A percentile compares a stretch with the other conserved stretches of the same genome.
These are phyloP conservation scores for Laticauda laticaudata DNA, from an alignment of 2,113 vertebrate genomes.

Conservation along the genomic window DNA sequence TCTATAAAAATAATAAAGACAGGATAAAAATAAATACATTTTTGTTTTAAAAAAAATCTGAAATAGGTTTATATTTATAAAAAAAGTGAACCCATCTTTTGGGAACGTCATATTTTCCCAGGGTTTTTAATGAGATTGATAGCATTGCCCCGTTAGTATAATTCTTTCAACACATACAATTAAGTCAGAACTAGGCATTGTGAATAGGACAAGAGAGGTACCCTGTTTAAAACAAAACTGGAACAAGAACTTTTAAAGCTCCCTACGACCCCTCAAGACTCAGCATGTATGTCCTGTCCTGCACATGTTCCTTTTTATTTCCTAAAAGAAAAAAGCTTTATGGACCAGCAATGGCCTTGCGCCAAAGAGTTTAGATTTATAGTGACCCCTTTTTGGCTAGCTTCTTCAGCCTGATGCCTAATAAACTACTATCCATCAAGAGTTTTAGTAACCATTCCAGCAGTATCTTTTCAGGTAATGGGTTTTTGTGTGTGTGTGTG, in stretches of 20 bases:
- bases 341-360: slow-evolving; percentile 33
- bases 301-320: neutral
- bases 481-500: neutral
- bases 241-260: neutral
- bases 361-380: slow-evolving; percentile 22
- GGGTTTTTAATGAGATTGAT: neutral
- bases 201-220: neutral
- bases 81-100: neutral
- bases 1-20: no score
- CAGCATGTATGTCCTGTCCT: neutral
- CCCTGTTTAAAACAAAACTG: neutral
- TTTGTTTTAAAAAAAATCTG: no score
- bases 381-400: slow-evolving; percentile 31
- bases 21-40: no score
- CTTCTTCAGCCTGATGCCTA: slow-evolving; percentile 29
- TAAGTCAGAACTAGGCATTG: slow-evolving; percentile 24
- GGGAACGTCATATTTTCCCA: neutral
- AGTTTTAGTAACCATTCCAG: slow-evolving; percentile 41
- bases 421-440: slow-evolving; percentile 47
- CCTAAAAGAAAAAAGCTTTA: slow-evolving; percentile 19
- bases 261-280: neutral
- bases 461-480: slow-evolving; percentile 29
- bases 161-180: neutral
- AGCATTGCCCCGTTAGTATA: neutral
- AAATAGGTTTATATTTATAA: neutral